Evolutionary conservation across 2,113 vertebrate species (phyloP), one percentile per base, ranked within the genome.

Genomic region (Apeltes quadracus): DNA sequence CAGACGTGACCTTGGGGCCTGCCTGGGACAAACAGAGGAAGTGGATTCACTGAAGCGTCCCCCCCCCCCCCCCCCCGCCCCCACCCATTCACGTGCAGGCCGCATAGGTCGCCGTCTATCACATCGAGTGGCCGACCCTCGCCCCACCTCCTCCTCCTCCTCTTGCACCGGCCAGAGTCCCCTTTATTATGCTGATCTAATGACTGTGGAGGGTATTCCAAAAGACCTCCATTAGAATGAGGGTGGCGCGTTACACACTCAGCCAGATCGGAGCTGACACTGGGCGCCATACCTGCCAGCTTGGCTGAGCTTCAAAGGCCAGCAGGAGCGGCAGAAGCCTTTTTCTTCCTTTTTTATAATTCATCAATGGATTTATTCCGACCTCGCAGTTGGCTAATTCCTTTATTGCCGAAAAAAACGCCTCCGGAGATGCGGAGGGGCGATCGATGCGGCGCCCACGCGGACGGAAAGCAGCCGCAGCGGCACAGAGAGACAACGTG

Each of bases 161-260:
- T 59, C 71, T 70, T 32, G 74, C 76, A 56, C 75, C 7, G 63
- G 72, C 73, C 84, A 50, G 23, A 67, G 64, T 70, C 73, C 79
- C 48, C 72, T 90, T 93, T 91, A 82, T 92, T 86, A 92, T 93
- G 92, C 85, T 90, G 92, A 92, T 91, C 85, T 89, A 87, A 90
- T 79, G 86, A 76, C 70, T 83, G 76, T 75, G 79, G 75, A 86
- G 89, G 85, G 83, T 83, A 84, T 90, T 85, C 87, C 84, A 72
- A 53, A 82, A 62, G 81, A 66, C 75, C 84, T 79, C 76, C 78
- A 48, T 84, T 87, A 74, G 78, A 88, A 81, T 76, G 67, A 84
- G 77, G 67, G 79, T 51, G 73, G 73, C 51, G 41, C 69, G 81
- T 81, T 38, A 68, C 13, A 43, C 80, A 43, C 73, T 69, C 63